Evolutionary conservation across 2,797 vertebrate genomes (phyloP).

Genomic region (Cygnus olor): DNA sequence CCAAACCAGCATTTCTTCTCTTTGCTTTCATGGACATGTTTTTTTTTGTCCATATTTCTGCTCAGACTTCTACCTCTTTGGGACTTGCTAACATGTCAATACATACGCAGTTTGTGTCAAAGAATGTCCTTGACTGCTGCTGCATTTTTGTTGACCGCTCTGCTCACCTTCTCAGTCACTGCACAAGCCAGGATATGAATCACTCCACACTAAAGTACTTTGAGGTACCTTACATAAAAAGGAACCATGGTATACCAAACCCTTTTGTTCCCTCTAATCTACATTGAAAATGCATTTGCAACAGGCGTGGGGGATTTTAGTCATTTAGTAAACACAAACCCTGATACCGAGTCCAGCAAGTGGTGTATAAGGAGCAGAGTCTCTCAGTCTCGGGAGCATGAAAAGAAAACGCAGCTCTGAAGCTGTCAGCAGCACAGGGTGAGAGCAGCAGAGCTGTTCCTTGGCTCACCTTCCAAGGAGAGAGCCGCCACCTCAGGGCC

Average conservation of each 20-base stretch:
- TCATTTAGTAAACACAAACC: background rate
- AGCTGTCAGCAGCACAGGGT: background rate
- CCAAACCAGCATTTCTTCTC: background rate
- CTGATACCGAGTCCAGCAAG: background rate
- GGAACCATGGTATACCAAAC: background rate
- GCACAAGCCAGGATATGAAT: background rate
- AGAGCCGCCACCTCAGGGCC: background rate
- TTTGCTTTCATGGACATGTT: background rate
- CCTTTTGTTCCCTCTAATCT: background rate
- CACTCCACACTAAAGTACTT: background rate
- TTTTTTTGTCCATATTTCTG: background rate
- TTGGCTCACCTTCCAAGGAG: background rate
- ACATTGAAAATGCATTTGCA: background rate
- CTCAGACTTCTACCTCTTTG: background rate
- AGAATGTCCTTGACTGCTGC: background rate
- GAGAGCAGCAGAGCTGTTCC: rapidly evolving
- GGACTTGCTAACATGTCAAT: background rate
- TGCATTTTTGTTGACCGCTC: background rate
- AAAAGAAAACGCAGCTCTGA: background rate
- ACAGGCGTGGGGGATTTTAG: background rate
- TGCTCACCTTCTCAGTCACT: background rate
- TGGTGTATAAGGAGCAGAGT: background rate
- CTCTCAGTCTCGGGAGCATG: background rate
- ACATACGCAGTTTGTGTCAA: background rate
- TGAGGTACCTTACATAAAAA: background rate